Base-by-base conservation (phyloP, 2,888 invertebrate genomes). In the Tromatobia lineatoria region DNA sequence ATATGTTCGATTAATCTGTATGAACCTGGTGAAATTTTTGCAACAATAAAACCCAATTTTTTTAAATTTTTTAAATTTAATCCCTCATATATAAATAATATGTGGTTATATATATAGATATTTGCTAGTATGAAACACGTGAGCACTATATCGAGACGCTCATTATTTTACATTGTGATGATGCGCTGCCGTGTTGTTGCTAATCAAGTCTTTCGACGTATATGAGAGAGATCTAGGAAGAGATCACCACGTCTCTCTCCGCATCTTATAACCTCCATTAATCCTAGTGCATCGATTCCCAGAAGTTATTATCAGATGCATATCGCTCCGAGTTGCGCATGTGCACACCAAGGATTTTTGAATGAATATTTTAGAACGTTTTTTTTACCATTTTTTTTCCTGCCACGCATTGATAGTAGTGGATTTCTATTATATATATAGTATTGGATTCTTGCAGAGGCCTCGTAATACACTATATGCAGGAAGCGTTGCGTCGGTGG, bases 401-500 rank as follows among this genome's bases (percentile, higher is more conserved):
- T 13, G 15, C 0, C 15, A n/a, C 29, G 29, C 34, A 34, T 15
- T 15, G 6, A 57, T 18, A 59, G 45, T 73, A 11, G 45, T 61
- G 45, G 29, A 74, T 74, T 18, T 15, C 42, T 13, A 52, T 50
- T 34, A 59, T 34, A 38, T 38, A 38, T 38, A 61, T 25, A 23
- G 29, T 47, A 20, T 10, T 20, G 59, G 29, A 18, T 47, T 66
- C 20, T 38, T 23, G 29, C 23, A 25, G 45, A 0, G 38, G 23
- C 13, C 23, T 20, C 45, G 71, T 45, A 42, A 70, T 75, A 66
- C 61, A 61, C 25, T 15, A 18, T 29, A 73, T 84, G 79, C 84
- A 86, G 88, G 88, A 89, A 89, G 87, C 70, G 87, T 82, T 84
- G 87, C 87, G 89, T 86, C 78, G 88, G 88, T 89, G 86, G 75